Percentiles rank a stretch among this genome's conserved stretches.
Conservation (phyloP, 2,888 invertebrate genomes). For the Omphaloscelis lunosa region DNA sequence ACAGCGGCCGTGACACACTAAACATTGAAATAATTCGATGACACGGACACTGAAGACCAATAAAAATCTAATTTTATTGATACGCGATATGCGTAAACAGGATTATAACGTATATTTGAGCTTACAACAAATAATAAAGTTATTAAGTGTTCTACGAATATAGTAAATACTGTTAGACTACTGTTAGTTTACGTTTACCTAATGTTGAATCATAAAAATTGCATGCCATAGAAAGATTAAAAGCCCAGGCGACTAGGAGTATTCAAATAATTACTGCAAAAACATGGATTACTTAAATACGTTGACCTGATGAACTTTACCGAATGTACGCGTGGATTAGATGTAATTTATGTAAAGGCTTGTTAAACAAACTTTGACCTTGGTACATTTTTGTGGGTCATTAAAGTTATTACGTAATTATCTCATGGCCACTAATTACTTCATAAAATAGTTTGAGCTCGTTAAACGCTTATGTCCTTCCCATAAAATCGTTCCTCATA, state of each 20-base stretch:
- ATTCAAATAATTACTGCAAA: slow-evolving; percentile 53
- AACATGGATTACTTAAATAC: slow-evolving; percentile 45
- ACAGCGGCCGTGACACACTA: slow-evolving; percentile 80
- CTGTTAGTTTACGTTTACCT: not conserved
- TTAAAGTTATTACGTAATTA: slow-evolving; percentile 39
- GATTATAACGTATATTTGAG: slow-evolving; percentile 16
- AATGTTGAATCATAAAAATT: slow-evolving; percentile 20
- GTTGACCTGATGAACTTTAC: slow-evolving; percentile 58
- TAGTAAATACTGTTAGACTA: not conserved
- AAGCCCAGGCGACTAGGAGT: not conserved
- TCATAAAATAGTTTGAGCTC: slow-evolving; percentile 9
- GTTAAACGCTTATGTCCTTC: not conserved
- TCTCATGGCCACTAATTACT: slow-evolving; percentile 9
- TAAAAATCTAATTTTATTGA: slow-evolving; percentile 72
- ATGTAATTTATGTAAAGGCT: slow-evolving; percentile 43
- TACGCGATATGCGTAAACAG: slow-evolving; percentile 13
- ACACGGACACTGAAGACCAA: slow-evolving; percentile 55
- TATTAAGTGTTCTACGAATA: not conserved
- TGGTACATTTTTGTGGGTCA: slow-evolving; percentile 35
- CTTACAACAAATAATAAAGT: slow-evolving; percentile 7
- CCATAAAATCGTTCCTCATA: slow-evolving; percentile 22
- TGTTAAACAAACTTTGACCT: slow-evolving; percentile 25
- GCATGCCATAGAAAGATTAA: too few relatives aligned
- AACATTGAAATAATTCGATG: slow-evolving; percentile 68
- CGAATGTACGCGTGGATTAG: slow-evolving; percentile 49